Evolutionary conservation across 2,888 invertebrate genomes (phyloP), one percentile per base, ranked within the genome.

Genomic region (Nematopogon swammerdamellus): DNA sequence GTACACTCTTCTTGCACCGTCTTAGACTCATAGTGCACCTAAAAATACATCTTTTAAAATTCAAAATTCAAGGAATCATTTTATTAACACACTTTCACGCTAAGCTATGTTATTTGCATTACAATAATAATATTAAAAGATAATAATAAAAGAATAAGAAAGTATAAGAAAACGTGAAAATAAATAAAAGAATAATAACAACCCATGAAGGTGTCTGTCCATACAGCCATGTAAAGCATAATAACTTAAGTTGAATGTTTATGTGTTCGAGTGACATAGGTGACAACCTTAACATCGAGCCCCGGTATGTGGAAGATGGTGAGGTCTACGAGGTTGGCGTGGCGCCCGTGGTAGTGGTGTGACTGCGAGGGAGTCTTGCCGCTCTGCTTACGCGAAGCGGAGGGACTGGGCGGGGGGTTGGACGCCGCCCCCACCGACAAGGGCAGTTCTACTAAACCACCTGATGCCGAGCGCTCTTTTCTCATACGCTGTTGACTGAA

Each of bases 271-370:
- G 25, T 10, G 5, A 25, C 25, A 25, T 4, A 25, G 25, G 4
- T 6, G 14, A 6, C 55, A 58, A 91, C 86, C 81, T 92, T 92
- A 29, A 95, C 91, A 66, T 95, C 92, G 57, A 96, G 79, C 0
- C 95, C 95, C 2, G 95, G 95, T 65, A 95, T 93, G 57, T 92
- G 87, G 71, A 95, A 95, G 53, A 92, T 89, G 3, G 95, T 95
- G 53, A 91, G 79, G 70, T 95, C 92, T 0, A 88, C 81, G 49
- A 86, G 65, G 65, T 85, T 72, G 54, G 82, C 73, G 54, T 65
- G 69, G 0, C 72, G 62, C 19, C 63, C 57, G 48, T 36, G 36
- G 11, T 14, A 36, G 36, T 53, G 47, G 44, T 54, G 43, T 17
- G 44, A 16, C 11, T 8, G 48, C 14, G 56, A 53, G 47, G 54